A percentile compares a stretch with the other conserved stretches of the same genome.
Evolutionary conservation across 1,140 invertebrate genomes (phyloP).

Genomic region (Reticulitermes speratus): DNA sequence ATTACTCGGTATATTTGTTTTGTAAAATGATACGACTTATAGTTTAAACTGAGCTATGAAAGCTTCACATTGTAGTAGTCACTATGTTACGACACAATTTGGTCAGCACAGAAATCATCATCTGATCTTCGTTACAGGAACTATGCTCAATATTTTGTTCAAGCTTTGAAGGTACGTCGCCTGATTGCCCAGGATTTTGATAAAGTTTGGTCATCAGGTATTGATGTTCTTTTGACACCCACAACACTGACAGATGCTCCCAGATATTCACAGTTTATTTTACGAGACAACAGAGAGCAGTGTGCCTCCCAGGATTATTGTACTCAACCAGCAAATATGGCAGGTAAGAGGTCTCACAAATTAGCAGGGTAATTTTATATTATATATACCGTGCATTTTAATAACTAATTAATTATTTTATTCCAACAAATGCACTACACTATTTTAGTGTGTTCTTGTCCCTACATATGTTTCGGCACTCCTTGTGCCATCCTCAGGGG

Average conservation of each 20-base stretch:
- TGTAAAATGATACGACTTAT: too few relatives aligned
- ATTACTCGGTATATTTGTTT: too few relatives aligned
- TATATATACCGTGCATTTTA: not conserved
- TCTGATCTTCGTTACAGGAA: slow-evolving; percentile 59
- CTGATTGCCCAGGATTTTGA: slow-evolving; percentile 88
- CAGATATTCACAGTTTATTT: slow-evolving; percentile 72
- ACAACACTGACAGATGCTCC: slow-evolving; percentile 86
- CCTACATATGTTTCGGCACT: too few relatives aligned
- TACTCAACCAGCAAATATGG: slow-evolving; percentile 94
- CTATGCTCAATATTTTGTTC: slow-evolving; percentile 89
- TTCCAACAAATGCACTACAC: too few relatives aligned
- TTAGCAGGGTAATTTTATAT: not conserved
- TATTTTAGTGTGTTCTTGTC: too few relatives aligned
- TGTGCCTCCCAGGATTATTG: slow-evolving; percentile 90
- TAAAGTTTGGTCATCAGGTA: slow-evolving; percentile 61
- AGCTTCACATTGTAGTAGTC: too few relatives aligned
- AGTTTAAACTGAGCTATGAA: too few relatives aligned
- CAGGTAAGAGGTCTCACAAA: slow-evolving; percentile 57
- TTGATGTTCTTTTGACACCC: slow-evolving; percentile 91
- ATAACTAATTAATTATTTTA: too few relatives aligned
- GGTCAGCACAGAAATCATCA: too few relatives aligned
- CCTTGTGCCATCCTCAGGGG: too few relatives aligned
- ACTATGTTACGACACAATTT: too few relatives aligned
- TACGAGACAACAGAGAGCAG: slow-evolving; percentile 80
- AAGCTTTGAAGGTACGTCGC: slow-evolving; percentile 86